These are phyloP conservation scores for Eptatretus burgeri DNA, from an alignment of 2,113 vertebrate species.

Conservation along the genomic window DNA sequence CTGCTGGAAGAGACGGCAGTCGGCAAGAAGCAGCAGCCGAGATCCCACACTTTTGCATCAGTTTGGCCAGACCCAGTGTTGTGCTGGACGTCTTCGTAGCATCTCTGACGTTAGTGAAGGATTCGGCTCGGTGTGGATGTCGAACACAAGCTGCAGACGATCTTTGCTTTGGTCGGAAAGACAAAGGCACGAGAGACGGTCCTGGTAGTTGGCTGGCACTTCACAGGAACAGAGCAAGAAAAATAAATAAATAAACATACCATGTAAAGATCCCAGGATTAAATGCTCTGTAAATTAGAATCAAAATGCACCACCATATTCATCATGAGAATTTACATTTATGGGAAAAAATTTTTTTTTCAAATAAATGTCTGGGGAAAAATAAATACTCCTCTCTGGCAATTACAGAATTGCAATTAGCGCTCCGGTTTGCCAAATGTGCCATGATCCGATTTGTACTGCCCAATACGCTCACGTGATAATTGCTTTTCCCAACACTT, in stretches of 20 bases:
- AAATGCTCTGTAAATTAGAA: neutral
- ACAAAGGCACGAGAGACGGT: neutral
- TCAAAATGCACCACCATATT: no score
- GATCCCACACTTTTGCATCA: conserved; percentile 22
- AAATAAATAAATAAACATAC: no score
- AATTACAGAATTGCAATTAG: no score
- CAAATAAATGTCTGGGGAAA: no score
- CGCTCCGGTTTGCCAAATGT: no score
- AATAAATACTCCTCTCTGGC: no score
- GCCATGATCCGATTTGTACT: no score
- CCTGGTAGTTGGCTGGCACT: neutral
- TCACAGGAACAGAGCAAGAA: neutral
- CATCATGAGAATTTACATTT: no score
- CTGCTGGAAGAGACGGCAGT: neutral
- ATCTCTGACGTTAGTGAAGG: conserved; percentile 7
- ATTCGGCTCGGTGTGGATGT: neutral
- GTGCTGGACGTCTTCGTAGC: conserved; percentile 11
- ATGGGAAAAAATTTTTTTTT: no score
- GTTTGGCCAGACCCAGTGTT: conserved; percentile 17
- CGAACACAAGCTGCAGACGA: conserved; percentile 9
- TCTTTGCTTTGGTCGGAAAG: conserved; percentile 20
- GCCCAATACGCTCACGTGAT: no score
- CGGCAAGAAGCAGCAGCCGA: conserved; percentile 13
- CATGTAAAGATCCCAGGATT: neutral
- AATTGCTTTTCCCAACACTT: no score